Percentiles rank a stretch among this genome's conserved stretches.
Evolutionary conservation across 2,888 invertebrate species (phyloP).

Genomic region (Agrotis ipsilon): DNA sequence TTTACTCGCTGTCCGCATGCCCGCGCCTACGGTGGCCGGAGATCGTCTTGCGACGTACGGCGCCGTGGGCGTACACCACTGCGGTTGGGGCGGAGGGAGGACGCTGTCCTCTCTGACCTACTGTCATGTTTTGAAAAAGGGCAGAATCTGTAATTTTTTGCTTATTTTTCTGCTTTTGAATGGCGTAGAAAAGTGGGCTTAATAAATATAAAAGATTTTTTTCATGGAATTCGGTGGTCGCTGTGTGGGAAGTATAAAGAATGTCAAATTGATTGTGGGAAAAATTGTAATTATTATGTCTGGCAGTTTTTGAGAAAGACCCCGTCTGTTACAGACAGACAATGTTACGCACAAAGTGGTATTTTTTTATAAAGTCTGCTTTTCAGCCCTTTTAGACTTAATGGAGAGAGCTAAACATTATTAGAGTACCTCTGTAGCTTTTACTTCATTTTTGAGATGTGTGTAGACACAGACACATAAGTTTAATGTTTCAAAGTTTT

Average conservation of each 20-base stretch:
- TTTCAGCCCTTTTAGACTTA: not conserved
- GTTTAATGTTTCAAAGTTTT: too few relatives aligned
- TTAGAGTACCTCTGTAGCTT: not conserved
- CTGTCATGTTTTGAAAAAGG: slow-evolving; percentile 58
- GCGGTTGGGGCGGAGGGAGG: too few relatives aligned
- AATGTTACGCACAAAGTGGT: not conserved
- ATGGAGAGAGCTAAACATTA: not conserved
- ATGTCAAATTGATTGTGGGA: not conserved
- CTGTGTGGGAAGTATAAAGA: not conserved
- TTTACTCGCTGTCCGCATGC: too few relatives aligned
- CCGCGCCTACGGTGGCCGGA: too few relatives aligned
- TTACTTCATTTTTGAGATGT: not conserved
- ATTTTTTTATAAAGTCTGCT: not conserved
- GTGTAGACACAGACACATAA: not conserved
- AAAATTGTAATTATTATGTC: not conserved
- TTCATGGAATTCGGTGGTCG: not conserved
- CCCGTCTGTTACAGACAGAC: not conserved
- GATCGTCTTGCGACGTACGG: too few relatives aligned
- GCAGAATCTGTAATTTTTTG: slow-evolving; percentile 61
- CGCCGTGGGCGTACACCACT: too few relatives aligned
- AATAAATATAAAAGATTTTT: slow-evolving; percentile 11
- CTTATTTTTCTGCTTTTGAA: slow-evolving; percentile 54
- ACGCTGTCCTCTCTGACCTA: too few relatives aligned
- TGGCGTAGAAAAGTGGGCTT: slow-evolving; percentile 41
- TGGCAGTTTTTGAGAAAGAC: not conserved